phyloP scores from a whole-genome alignment of 2,797 vertebrate species.

The Sylvilagus floridanus region DNA sequence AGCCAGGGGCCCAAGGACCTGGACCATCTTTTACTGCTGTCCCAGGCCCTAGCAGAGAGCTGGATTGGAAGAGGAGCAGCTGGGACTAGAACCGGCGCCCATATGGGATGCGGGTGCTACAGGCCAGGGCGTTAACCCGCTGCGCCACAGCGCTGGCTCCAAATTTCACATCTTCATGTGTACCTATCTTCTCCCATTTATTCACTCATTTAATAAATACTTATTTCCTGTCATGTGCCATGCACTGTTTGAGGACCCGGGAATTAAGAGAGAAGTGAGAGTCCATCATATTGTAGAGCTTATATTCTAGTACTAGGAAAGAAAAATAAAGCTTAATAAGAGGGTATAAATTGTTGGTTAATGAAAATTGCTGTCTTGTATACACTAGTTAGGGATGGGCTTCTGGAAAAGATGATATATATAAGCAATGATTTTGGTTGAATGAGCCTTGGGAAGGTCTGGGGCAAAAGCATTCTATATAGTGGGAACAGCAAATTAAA shows the following conservation, averaged over 20 bases:
- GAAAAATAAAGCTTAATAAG: slow-evolving; percentile 11
- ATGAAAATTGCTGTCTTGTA: neutral
- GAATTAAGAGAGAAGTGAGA: neutral
- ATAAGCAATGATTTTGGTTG: neutral
- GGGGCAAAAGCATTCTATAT: neutral
- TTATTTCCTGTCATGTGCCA: slow-evolving; percentile 1
- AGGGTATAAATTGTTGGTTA: neutral
- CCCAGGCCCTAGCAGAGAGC: too few relatives aligned
- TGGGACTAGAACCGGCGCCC: too few relatives aligned
- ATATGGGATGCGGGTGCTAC: too few relatives aligned
- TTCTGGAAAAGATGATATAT: neutral
- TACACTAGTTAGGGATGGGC: neutral
- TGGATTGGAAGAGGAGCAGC: too few relatives aligned
- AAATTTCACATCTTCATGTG: too few relatives aligned
- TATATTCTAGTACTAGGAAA: slow-evolving; percentile 10
- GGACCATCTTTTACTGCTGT: too few relatives aligned
- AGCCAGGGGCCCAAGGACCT: too few relatives aligned
- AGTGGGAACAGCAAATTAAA: neutral
- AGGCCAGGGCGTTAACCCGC: too few relatives aligned
- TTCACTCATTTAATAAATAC: neutral
- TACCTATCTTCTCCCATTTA: neutral
- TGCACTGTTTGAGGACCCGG: neutral
- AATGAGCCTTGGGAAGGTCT: neutral
- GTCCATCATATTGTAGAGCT: neutral
- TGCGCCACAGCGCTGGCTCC: too few relatives aligned